Evolutionary conservation across 1,140 invertebrate genomes (phyloP).

Genomic region (Halictus rubicundus): DNA sequence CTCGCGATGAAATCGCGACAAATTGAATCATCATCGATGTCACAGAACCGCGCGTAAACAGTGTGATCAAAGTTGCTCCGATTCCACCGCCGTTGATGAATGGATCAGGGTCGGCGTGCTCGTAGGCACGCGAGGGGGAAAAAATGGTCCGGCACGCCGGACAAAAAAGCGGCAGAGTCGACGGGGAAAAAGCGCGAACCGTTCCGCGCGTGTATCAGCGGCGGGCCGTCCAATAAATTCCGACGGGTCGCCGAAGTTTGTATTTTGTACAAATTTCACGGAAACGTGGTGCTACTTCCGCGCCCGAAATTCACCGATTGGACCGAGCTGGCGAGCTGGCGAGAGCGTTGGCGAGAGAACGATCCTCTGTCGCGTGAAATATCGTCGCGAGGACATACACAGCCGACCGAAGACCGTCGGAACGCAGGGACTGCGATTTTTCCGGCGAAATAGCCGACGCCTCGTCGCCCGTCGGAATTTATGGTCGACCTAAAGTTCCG

Average conservation of each 20-base stretch:
- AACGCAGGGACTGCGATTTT: neutral
- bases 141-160: neutral
- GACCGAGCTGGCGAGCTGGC: too few species aligned
- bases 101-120: slow-evolving; percentile 2
- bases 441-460: neutral
- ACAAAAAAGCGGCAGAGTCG: neutral
- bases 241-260: neutral
- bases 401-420: neutral
- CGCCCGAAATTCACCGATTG: neutral
- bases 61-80: slow-evolving; percentile 8
- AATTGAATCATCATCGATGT: slow-evolving; percentile 46
- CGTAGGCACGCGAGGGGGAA: neutral
- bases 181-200: slow-evolving; percentile 17
- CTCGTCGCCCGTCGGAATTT: neutral
- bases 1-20: slow-evolving; percentile 33
- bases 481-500: slow-evolving; percentile 1
- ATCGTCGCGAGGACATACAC: slow-evolving; percentile 1
- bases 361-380: slow-evolving; percentile 7
- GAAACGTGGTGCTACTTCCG: neutral
- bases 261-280: slow-evolving; percentile 43
- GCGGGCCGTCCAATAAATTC: slow-evolving; percentile 27
- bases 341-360: too few species aligned
- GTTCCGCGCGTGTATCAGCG: slow-evolving; percentile 9
- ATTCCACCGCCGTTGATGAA: slow-evolving; percentile 30
- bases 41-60: slow-evolving; percentile 30